phyloP scores from a whole-genome alignment of 2,797 vertebrate genomes.

The Tachyglossus aculeatus region DNA sequence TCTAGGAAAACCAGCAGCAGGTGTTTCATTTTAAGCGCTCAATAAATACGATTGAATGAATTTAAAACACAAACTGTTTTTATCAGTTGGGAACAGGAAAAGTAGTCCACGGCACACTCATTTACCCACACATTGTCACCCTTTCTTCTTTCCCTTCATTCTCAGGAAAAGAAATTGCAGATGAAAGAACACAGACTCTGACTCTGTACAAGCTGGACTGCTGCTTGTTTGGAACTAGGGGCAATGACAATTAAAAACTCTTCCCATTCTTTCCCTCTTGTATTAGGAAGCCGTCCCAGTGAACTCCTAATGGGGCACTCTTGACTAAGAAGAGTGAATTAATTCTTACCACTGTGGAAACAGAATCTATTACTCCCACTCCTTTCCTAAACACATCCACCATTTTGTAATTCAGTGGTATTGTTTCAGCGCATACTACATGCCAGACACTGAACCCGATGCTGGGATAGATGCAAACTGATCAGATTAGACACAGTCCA shows the following conservation, averaged over 20 bases:
- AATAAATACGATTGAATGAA: no score
- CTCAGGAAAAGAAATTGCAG: not conserved
- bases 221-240: not conserved
- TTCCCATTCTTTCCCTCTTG: slow-evolving; percentile 9
- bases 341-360: slow-evolving; percentile 3
- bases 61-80: slow-evolving; percentile 40
- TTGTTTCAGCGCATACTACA: no score
- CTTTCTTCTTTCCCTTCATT: slow-evolving; percentile 20
- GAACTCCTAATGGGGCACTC: not conserved
- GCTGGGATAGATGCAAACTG: no score
- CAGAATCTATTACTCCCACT: not conserved
- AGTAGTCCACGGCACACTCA: slow-evolving; percentile 20
- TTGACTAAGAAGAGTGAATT: slow-evolving; percentile 1
- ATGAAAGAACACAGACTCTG: slow-evolving; percentile 10
- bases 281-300: not conserved
- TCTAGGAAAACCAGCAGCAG: slow-evolving; percentile 18
- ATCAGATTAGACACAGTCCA: no score
- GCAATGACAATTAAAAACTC: not conserved
- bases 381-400: not conserved
- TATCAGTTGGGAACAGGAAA: slow-evolving; percentile 40
- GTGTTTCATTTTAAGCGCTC: no score
- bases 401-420: no score
- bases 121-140: slow-evolving; percentile 33
- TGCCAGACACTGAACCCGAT: no score
- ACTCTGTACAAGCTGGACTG: slow-evolving; percentile 20